Evolutionary conservation across 2,113 vertebrate genomes (phyloP).

Genomic region (Caretta caretta): DNA sequence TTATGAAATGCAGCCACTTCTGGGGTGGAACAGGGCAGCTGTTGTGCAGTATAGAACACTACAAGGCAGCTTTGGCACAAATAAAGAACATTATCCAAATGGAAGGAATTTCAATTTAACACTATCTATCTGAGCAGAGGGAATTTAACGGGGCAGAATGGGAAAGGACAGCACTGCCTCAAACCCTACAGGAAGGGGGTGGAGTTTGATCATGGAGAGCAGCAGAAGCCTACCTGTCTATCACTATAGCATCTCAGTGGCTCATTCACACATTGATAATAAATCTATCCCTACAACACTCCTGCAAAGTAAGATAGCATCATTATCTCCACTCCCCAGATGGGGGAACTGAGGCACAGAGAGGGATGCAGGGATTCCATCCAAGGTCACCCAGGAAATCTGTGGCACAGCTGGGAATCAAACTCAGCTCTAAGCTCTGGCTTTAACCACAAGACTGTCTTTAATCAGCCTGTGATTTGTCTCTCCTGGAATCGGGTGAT

Average conservation of each 20-base stretch:
- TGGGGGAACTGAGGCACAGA: background rate
- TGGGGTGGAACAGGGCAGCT: background rate
- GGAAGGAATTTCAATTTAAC: background rate
- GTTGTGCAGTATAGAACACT: background rate
- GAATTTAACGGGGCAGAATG: background rate
- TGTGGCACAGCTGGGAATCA: background rate
- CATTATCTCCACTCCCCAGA: background rate
- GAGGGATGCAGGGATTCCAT: fast-evolving
- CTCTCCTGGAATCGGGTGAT: background rate
- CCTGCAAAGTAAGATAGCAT: too few species aligned
- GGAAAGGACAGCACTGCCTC: background rate
- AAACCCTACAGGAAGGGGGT: background rate
- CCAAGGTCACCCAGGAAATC: background rate
- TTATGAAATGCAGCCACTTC: background rate
- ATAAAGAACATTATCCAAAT: background rate
- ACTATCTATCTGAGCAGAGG: background rate
- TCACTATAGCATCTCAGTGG: background rate
- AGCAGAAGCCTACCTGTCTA: background rate
- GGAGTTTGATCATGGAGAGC: too few species aligned
- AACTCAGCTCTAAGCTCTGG: background rate
- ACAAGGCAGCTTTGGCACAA: background rate
- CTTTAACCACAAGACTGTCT: background rate
- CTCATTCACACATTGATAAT: background rate
- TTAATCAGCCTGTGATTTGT: background rate
- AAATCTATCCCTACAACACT: background rate